Base-by-base conservation (phyloP, 2,797 vertebrate species). In the Steatocranus sp. region DNA sequence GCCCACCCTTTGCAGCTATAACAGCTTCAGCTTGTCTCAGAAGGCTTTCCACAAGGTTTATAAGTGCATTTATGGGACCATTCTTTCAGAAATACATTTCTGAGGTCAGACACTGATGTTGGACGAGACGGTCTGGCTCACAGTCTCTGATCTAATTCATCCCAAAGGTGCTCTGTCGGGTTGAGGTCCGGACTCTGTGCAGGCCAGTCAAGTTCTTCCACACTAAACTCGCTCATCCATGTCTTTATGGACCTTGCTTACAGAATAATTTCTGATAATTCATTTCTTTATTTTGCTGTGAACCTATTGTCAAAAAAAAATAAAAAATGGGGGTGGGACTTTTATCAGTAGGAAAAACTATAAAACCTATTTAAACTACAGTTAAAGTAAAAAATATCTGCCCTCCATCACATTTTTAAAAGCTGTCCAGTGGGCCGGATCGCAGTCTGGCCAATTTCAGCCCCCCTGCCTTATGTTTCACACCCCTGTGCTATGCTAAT, bases 341-440 rank as follows among this genome's bases (percentile, higher is more conserved):
- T 61, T 34, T 34, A 61, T 61, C 30, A 61, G 56, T n/a, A 61
- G 30, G 32, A 61, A 61, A 61, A 61, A 36, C 56, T 61, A n/a
- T 36, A 61, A 61, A 61, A 61, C 56, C 56, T 61, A 36, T 2
- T 61, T 61, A 61, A 61, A 61, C 4, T 61, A 34, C 56, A 61
- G 56, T 61, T 61, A 20, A 61, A 61, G 56, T 20, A 5, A 61
- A 36, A 61, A 61, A 36, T 5, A 61, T 61, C 56, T 61, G 18
- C 32, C 32, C 32, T 61, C 32, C 18, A 3, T 61, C 56, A 61
- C 56, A 36, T 36, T 36, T 61, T 61, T 61, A 36, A 61, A 61
- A 36, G 56, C 18, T 34, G 18, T 61, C 2, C 32, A 61, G 32
- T 61, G 32, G 56, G 4, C 32, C 6, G 0, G 18, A 3, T 3